Evolutionary conservation across 2,888 invertebrate species (phyloP).

Genomic region (Drosophila testacea): DNA sequence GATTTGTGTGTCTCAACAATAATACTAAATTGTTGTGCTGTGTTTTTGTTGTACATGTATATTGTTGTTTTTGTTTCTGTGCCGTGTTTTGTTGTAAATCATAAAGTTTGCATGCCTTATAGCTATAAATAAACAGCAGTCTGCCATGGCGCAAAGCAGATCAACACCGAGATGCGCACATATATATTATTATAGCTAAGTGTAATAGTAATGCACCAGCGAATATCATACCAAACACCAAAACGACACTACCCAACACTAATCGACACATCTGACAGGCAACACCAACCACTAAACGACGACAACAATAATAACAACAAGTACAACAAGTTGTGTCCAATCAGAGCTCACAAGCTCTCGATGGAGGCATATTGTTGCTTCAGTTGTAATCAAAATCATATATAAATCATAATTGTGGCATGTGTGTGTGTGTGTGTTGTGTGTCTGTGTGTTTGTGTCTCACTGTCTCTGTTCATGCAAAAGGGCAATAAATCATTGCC

Average conservation of each 20-base stretch:
- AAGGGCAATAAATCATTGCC: constrained; percentile 72
- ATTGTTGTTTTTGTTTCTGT: constrained; percentile 43
- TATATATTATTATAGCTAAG: constrained; percentile 75
- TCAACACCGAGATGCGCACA: constrained; percentile 48
- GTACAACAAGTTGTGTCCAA: constrained; percentile 49
- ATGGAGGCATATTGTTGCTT: constrained; percentile 61
- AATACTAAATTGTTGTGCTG: constrained; percentile 33
- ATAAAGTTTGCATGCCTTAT: constrained; percentile 76
- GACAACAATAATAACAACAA: constrained; percentile 13
- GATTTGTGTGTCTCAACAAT: constrained; percentile 25
- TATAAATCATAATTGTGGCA: constrained; percentile 73
- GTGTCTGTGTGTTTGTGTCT: constrained; percentile 32
- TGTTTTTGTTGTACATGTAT: constrained; percentile 38
- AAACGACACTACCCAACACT: constrained; percentile 37
- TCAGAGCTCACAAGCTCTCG: constrained; percentile 14
- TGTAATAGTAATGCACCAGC: constrained; percentile 74
- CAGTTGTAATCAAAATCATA: constrained; percentile 77
- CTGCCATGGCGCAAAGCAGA: constrained; percentile 46
- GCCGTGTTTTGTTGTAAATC: constrained; percentile 70
- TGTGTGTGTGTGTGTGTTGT: constrained; percentile 22
- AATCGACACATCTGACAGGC: constrained; percentile 14
- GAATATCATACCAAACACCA: constrained; percentile 32
- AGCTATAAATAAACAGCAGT: constrained; percentile 72
- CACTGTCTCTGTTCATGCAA: constrained; percentile 62
- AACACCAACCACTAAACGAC: constrained; percentile 12